Base-by-base conservation (phyloP, 2,797 vertebrate species). In the Darevskia mixta region DNA sequence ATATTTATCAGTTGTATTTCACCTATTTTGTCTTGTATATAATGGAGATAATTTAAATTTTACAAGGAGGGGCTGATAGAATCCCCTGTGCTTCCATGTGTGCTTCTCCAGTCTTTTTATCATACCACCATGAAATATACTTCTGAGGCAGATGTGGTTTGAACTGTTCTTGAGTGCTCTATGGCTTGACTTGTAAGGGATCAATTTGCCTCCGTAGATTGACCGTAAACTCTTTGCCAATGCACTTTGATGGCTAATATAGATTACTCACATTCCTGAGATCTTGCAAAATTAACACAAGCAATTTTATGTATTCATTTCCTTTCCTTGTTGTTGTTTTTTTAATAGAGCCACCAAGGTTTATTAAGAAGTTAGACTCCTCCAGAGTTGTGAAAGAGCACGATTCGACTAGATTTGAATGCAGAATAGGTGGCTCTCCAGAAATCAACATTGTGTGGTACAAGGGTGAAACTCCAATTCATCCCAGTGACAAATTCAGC, bases 301-400 rank as follows among this genome's bases (percentile, higher is more conserved):
- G 75, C 20, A 85, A 66, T 0, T 76, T 64, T 64, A 66, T 77
- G 87, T 75, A 75, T 43, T 18, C 71, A 25, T 79, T n/a, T 67
- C 2, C 2, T 55, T 93, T 90, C 94, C 91, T 96, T 25, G 41
- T 95, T 96, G 96, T 97, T 96, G 96, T 97, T 96, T 95, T 76
- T 95, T 97, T 98, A 98, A 93, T 98, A 99, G 99, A 99, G 97
- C 99, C 98, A 92, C 99, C 99, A 49, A 98, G 98, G 91, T 99
- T 99, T 98, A 91, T 98, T 87, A 98, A 99, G 98, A 99, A 99
- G 97, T 97, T 99, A 92, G 98, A 98, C 89, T 94, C 97, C 8
- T 91, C 97, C 95, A 98, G 98, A 97, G 97, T 98, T 96, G 97
- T 99, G 95, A 99, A 98, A 97, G 97, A 97, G 95, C 97, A 97